These are phyloP conservation scores for Hyposoter didymator DNA, from an alignment of 2,888 invertebrate species.

Conservation along the genomic window DNA sequence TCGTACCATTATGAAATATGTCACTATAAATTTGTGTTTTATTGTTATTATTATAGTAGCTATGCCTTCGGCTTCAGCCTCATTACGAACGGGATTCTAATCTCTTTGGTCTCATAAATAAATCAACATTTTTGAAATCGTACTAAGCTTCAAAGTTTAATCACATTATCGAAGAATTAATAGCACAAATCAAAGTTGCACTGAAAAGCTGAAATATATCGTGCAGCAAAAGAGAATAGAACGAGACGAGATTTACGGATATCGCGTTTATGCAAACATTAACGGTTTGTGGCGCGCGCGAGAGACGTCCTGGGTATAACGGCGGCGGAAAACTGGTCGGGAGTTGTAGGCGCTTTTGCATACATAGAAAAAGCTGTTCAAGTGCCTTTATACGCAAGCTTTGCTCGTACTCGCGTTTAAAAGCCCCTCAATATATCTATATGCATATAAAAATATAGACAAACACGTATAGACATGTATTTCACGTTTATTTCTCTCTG, in stretches of 20 bases:
- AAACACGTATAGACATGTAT: constrained; percentile 3
- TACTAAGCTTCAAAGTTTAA: constrained; percentile 18
- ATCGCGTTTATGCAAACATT: constrained; percentile 82
- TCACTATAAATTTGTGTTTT: constrained; percentile 26
- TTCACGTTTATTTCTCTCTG: constrained; percentile 14
- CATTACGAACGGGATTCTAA: background rate
- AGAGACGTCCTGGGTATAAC: constrained; percentile 55
- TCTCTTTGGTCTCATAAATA: background rate
- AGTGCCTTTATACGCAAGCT: constrained; percentile 59
- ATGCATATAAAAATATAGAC: constrained; percentile 6
- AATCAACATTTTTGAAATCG: background rate
- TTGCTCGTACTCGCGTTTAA: constrained; percentile 57
- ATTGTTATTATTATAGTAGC: background rate
- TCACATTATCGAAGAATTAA: background rate
- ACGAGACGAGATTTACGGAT: constrained; percentile 73
- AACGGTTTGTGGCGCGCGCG: constrained; percentile 67
- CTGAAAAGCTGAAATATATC: background rate
- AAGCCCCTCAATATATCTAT: constrained; percentile 5
- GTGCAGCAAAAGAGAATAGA: constrained; percentile 32
- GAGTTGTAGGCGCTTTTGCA: constrained; percentile 43
- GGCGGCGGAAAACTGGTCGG: constrained; percentile 37
- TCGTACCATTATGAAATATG: constrained; percentile 56
- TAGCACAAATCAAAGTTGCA: constrained; percentile 29
- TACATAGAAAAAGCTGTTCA: constrained; percentile 57
- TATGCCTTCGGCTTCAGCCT: background rate